phyloP scores from a whole-genome alignment of 2,113 vertebrate species.

The Panthera uncia region DNA sequence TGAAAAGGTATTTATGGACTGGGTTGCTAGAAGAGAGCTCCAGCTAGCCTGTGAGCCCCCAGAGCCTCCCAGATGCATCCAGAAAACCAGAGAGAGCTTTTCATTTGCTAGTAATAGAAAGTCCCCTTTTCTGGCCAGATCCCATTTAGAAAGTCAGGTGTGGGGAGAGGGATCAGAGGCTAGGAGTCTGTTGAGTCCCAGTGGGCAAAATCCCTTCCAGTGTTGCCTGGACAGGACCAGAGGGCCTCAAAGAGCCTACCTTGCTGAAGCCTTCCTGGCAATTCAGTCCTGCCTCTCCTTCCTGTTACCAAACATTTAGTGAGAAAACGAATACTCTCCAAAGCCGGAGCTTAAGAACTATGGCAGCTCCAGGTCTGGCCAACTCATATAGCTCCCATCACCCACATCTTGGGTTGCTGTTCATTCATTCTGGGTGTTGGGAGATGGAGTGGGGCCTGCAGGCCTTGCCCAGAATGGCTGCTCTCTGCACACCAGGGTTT shows the following conservation, averaged over 20 bases:
- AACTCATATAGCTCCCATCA: neutral
- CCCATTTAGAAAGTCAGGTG: neutral
- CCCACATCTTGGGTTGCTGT: neutral
- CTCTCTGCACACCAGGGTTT: neutral
- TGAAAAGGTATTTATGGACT: neutral
- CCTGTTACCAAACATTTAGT: neutral
- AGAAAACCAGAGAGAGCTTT: neutral
- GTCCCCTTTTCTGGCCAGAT: neutral
- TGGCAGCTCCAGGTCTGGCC: neutral
- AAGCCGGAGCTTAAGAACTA: neutral
- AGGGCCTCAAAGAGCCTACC: neutral
- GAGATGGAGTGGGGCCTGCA: neutral
- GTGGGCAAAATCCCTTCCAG: accelerated
- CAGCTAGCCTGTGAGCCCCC: neutral
- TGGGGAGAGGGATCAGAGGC: neutral
- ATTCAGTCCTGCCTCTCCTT: neutral
- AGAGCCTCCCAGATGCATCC: neutral
- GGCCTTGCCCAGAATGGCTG: too few relatives aligned
- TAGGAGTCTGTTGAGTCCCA: neutral
- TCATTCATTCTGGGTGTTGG: neutral
- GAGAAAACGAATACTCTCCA: neutral
- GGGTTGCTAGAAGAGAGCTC: neutral
- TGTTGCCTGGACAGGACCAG: neutral
- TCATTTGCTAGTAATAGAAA: neutral
- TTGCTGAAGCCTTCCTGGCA: too few relatives aligned